Evolutionary conservation across 2,888 invertebrate species (phyloP).

Genomic region (Bimastos eiseni): DNA sequence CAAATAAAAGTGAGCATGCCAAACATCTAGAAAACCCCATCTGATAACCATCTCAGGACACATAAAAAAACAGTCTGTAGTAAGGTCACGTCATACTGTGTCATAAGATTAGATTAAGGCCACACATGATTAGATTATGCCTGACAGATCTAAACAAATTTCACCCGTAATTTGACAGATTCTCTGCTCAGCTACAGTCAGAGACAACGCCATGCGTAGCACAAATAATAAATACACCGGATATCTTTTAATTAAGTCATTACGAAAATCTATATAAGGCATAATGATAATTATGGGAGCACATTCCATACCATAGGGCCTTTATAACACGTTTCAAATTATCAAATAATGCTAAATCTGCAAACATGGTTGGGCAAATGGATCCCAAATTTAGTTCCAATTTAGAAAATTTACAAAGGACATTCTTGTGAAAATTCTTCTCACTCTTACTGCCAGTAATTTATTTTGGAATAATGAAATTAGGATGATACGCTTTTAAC

Average conservation of each 20-base stretch:
- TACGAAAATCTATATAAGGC: too few relatives aligned
- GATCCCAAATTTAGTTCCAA: neutral
- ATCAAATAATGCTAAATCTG: neutral
- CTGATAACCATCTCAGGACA: neutral
- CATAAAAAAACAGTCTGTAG: neutral
- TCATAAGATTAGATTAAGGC: neutral
- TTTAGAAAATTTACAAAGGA: neutral
- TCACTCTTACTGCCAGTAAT: too few relatives aligned
- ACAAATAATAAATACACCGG: too few relatives aligned
- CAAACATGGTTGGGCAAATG: neutral
- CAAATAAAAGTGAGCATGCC: neutral
- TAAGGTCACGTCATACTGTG: slow-evolving; percentile 3
- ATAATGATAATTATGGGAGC: too few relatives aligned
- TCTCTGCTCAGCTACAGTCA: neutral
- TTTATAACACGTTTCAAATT: neutral
- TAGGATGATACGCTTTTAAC: too few relatives aligned
- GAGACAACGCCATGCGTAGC: neutral
- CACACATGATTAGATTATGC: neutral
- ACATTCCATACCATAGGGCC: neutral
- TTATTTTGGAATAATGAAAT: too few relatives aligned
- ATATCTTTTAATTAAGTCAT: too few relatives aligned
- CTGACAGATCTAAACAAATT: neutral
- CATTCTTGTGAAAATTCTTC: too few relatives aligned
- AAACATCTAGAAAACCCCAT: neutral
- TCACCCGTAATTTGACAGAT: neutral